Evolutionary conservation across 2,888 invertebrate species (phyloP).

Genomic region (Myathropa florea): DNA sequence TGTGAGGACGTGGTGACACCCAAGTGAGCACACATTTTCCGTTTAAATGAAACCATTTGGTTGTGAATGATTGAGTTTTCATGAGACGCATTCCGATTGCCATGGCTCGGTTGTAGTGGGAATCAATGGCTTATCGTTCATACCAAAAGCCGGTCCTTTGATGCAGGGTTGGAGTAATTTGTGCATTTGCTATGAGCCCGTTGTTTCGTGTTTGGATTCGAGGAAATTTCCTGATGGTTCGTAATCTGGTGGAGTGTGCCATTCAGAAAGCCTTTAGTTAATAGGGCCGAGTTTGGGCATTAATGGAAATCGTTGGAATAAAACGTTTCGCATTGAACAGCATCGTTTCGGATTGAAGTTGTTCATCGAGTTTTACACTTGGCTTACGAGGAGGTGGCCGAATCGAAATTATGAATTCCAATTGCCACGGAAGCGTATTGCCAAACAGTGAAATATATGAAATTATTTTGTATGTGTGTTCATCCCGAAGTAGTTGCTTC

Average conservation of each 20-base stretch:
- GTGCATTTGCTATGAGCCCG: neutral
- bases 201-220: neutral
- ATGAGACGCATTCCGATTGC: neutral
- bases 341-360: neutral
- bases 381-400: neutral
- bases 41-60: constrained; percentile 53
- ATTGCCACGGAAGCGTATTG: neutral
- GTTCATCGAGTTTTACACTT: neutral
- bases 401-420: neutral
- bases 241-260: neutral
- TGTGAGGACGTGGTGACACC: neutral
- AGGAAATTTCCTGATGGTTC: neutral
- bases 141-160: neutral
- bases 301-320: neutral
- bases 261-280: neutral
- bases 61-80: constrained; percentile 62
- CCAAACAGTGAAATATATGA: neutral
- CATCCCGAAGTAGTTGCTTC: too few relatives aligned
- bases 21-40: constrained; percentile 16
- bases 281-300: neutral
- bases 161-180: neutral
- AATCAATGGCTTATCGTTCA: neutral
- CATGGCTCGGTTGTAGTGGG: neutral
- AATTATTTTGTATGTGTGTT: neutral
- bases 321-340: neutral